Percentiles rank a stretch among this genome's conserved stretches.
phyloP scores from a whole-genome alignment of 2,113 vertebrate genomes.

The Halichoerus grypus region DNA sequence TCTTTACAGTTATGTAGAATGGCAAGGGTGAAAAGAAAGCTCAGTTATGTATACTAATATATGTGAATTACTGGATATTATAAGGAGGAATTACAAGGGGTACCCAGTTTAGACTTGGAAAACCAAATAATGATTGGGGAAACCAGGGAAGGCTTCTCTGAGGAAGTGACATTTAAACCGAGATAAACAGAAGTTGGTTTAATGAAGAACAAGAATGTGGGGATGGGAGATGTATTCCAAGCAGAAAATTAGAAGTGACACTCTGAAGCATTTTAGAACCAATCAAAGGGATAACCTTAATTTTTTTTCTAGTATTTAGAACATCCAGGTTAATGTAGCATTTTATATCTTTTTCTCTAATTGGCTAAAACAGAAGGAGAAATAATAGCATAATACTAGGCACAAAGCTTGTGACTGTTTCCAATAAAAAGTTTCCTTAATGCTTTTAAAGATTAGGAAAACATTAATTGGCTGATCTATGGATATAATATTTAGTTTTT shows the following conservation, averaged over 20 bases:
- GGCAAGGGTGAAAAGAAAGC: neutral
- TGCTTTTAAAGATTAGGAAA: neutral
- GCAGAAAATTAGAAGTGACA: neutral
- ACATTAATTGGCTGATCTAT: neutral
- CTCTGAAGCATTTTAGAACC: neutral
- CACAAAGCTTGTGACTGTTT: neutral
- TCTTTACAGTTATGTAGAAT: neutral
- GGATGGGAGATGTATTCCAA: neutral
- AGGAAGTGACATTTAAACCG: neutral
- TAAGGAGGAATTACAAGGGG: neutral
- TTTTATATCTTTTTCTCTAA: neutral
- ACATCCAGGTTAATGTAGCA: neutral
- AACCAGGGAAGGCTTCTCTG: neutral
- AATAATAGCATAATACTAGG: neutral
- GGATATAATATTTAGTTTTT: neutral
- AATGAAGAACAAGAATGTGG: neutral
- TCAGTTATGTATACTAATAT: neutral
- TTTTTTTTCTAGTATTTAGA: slow-evolving; percentile 13
- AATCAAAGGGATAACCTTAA: neutral
- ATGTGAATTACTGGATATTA: slow-evolving; percentile 14
- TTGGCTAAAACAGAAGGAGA: neutral
- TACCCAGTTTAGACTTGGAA: neutral
- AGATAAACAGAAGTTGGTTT: slow-evolving; percentile 30
- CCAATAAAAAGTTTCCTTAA: neutral
- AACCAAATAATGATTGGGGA: neutral